These are phyloP conservation scores for Anniella stebbinsi DNA, from an alignment of 2,797 vertebrate genomes.

Conservation along the genomic window DNA sequence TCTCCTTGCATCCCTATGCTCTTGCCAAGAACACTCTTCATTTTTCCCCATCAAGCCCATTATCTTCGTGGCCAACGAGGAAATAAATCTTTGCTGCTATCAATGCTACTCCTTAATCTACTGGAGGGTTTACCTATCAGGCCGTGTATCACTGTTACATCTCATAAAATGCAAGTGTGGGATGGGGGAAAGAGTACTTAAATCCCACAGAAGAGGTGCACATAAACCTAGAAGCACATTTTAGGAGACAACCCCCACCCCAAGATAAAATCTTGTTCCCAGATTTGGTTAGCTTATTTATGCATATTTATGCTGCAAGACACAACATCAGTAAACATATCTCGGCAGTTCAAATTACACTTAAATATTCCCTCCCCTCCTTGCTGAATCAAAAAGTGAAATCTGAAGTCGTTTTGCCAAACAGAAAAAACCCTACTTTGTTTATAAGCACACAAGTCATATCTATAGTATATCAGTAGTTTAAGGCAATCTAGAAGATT, in stretches of 20 bases:
- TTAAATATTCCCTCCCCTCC: constrained; percentile 27
- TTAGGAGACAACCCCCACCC: constrained; percentile 13
- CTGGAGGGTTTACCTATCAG: constrained; percentile 17
- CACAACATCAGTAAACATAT: constrained; percentile 10
- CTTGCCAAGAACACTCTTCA: not conserved
- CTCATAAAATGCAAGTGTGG: not conserved
- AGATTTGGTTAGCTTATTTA: constrained; percentile 48
- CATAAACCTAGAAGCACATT: constrained; percentile 32
- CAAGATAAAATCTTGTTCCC: constrained; percentile 46
- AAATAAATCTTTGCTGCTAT: constrained; percentile 3
- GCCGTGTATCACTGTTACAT: not conserved
- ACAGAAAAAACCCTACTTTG: constrained; percentile 55
- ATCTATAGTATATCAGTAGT: constrained; percentile 60
- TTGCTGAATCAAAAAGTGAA: constrained; percentile 58
- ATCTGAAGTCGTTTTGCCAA: constrained; percentile 55
- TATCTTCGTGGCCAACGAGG: not conserved
- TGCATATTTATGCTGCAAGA: constrained; percentile 18
- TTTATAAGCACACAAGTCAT: constrained; percentile 47
- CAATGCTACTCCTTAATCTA: constrained; percentile 19
- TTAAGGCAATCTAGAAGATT: constrained; percentile 75
- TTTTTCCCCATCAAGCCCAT: not conserved
- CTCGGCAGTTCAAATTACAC: constrained; percentile 57
- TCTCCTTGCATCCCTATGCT: not conserved
- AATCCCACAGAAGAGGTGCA: not conserved
- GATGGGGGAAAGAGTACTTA: not conserved